Conservation (phyloP, 2,888 invertebrate species). For the Helicoverpa assulta region DNA sequence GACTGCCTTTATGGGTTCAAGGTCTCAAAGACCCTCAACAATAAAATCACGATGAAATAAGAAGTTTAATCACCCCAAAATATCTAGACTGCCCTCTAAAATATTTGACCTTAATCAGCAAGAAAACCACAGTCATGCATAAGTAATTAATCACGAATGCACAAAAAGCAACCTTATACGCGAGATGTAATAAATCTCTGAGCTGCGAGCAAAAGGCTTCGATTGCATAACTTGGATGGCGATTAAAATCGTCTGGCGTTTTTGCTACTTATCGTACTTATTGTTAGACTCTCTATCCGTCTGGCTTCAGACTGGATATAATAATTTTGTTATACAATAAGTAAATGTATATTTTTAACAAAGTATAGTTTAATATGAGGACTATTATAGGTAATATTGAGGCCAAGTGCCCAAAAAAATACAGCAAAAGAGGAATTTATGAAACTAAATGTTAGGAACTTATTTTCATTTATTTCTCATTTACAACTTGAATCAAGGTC, state of each 20-base stretch:
- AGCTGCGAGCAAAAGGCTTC: conserved; percentile 35
- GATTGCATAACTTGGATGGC: conserved; percentile 38
- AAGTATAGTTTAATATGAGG: not conserved
- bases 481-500: too few relatives aligned
- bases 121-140: conserved; percentile 30
- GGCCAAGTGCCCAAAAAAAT: too few relatives aligned
- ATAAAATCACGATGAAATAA: not conserved
- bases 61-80: conserved; percentile 13
- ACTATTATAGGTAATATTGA: too few relatives aligned
- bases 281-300: conserved; percentile 6
- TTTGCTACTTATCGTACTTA: conserved; percentile 29
- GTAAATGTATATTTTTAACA: not conserved
- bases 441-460: too few relatives aligned
- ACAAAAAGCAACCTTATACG: conserved; percentile 35
- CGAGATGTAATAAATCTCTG: conserved; percentile 49
- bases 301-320: not conserved
- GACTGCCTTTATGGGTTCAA: too few relatives aligned
- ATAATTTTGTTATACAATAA: not conserved
- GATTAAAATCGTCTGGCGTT: conserved; percentile 43
- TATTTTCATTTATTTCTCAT: too few relatives aligned
- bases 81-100: conserved; percentile 26
- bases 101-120: conserved; percentile 19
- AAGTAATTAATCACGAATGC: conserved; percentile 37
- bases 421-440: too few relatives aligned
- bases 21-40: not conserved